A percentile compares a stretch with the other conserved stretches of the same genome.
Evolutionary conservation across 2,113 vertebrate genomes (phyloP).

Genomic region (Scalopus aquaticus): DNA sequence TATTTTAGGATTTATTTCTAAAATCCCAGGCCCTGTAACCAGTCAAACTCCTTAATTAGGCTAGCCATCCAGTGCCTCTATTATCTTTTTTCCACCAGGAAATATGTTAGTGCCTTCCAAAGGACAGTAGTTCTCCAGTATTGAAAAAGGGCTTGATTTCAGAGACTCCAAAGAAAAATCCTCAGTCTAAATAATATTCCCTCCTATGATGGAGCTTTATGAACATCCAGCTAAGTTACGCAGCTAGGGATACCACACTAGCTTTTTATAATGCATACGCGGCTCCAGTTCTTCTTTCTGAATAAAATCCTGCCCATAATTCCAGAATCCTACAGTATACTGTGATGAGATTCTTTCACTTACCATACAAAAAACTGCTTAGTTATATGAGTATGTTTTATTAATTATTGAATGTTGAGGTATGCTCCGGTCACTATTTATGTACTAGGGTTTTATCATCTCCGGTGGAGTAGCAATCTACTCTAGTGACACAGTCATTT

Average conservation of each 20-base stretch:
- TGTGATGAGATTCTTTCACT: slow-evolving; percentile 81
- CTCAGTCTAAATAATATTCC: background rate
- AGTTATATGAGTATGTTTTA: slow-evolving; percentile 80
- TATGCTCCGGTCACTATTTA: slow-evolving; percentile 77
- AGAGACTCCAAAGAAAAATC: background rate
- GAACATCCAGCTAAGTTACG: background rate
- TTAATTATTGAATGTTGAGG: slow-evolving; percentile 82
- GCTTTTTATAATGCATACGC: slow-evolving; percentile 78
- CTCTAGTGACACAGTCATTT: slow-evolving; percentile 71
- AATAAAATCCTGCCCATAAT: slow-evolving; percentile 74
- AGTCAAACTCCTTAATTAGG: background rate
- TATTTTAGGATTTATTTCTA: background rate
- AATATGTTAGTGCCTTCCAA: background rate
- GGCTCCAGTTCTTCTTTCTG: slow-evolving; percentile 78
- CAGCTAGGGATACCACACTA: slow-evolving; percentile 59
- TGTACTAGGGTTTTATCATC: slow-evolving; percentile 78
- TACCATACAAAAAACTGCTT: slow-evolving; percentile 80
- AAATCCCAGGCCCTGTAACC: background rate
- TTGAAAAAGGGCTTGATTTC: background rate
- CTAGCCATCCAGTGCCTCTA: background rate
- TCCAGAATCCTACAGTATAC: slow-evolving; percentile 73
- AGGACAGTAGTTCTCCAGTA: background rate
- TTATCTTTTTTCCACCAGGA: background rate
- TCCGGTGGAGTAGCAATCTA: slow-evolving; percentile 72
- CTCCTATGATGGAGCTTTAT: background rate